These are phyloP conservation scores for Plebejus anna DNA, from an alignment of 2,888 invertebrate species.

Conservation along the genomic window DNA sequence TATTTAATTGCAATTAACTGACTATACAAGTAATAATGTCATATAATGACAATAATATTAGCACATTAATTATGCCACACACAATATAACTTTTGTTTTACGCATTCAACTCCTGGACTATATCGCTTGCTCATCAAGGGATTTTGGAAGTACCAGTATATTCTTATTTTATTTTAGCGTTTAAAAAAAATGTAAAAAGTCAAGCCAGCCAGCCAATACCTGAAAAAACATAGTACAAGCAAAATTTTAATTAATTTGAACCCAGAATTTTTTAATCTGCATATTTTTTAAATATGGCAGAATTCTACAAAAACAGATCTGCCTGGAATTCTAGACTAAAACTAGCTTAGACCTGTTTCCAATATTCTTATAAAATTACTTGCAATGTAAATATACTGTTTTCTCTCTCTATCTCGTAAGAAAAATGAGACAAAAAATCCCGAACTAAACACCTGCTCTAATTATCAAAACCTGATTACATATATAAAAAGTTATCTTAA, in stretches of 20 bases:
- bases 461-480: constrained; percentile 37
- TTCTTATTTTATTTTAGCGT: no score
- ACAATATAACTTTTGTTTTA: no score
- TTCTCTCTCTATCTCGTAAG: constrained; percentile 5
- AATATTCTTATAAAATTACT: not conserved
- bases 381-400: constrained; percentile 9
- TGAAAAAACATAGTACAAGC: not conserved
- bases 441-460: constrained; percentile 41
- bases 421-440: constrained; percentile 36
- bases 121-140: no score
- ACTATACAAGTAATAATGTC: no score
- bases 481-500: constrained; percentile 24
- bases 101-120: no score
- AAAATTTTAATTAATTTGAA: not conserved
- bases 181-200: no score
- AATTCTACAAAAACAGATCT: not conserved
- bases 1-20: no score
- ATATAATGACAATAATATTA: no score
- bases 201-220: no score
- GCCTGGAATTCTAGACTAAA: constrained; percentile 1
- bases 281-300: not conserved
- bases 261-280: not conserved
- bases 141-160: no score
- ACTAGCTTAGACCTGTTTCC: constrained; percentile 5
- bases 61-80: no score